Evolutionary conservation across 2,113 vertebrate species (phyloP), one percentile per base, ranked within the genome.

Genomic region (Toxostoma redivivum): DNA sequence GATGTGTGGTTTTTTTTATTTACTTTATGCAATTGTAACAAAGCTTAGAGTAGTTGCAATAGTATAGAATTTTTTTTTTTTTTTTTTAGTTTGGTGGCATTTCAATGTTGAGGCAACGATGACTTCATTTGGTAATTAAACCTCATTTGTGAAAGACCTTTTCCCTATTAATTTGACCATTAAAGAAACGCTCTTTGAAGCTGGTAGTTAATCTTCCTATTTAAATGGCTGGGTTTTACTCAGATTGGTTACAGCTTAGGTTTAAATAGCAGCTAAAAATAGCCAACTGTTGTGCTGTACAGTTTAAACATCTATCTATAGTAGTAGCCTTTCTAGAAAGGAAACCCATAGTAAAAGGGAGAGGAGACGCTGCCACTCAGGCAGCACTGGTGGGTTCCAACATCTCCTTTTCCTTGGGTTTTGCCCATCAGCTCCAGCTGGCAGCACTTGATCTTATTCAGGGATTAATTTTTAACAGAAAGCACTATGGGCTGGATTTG

Each of bases 201-300:
- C 88, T 94, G 60, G 80, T 90, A 80, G 82, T 92, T 96, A 95
- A 95, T 96, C 95, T 97, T 93, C 85, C 71, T 58, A 60, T 90
- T 97, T 95, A 92, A 94, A 92, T 95, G 61, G 83, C 88, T 91
- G 72, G 71, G 92, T 86, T 94, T 97, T 96, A 95, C 88, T 93
- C 80, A 86, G 86, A 83, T 95, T 81, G 94, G 92, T 96, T 97
- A 90, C 92, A 92, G 96, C 91, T 96, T 96, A 82, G 84, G 64
- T 95, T 94, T 95, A 95, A 96, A 93, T 64, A 91, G 94, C 90
- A 87, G 61, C 94, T 96, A 97, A 95, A 96, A 92, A 90, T 96
- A 97, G 92, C 60, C 25, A 84, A 40, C 30, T 64, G 73, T 92
- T 83, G 82, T 83, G 90, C 83, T 94, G 47, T 95, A 94, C 61